Base-by-base conservation (phyloP, 2,797 vertebrate species). In the Sparus aurata region DNA sequence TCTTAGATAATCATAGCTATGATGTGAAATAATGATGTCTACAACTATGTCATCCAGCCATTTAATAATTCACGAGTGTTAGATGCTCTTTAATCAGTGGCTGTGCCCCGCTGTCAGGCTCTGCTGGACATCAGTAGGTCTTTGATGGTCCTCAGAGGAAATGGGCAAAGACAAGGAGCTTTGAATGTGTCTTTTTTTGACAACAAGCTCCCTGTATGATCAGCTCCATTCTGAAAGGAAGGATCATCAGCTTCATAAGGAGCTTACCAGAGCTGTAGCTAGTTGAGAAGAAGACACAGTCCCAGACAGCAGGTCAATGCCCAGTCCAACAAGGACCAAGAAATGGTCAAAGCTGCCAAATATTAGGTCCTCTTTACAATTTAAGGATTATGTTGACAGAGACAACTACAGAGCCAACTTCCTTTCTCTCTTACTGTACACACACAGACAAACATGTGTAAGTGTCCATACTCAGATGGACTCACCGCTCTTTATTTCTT, bases 81-180 rank as follows among this genome's bases (percentile, higher is more conserved):
- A 45, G 22, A 65, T 7, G 49, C 23, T 59, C 43, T 67, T 67
- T 76, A 50, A 50, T 75, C 45, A 71, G 57, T n/a, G 72, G 38
- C 46, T 6, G 8, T 34, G 25, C 9, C 58, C 65, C 27, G 61
- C 62, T 60, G 65, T 57, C 46, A 17, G 22, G 57, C 69, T 72
- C 63, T 18, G 54, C 72, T 59, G 73, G 80, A 77, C 74, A 58
- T 72, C 16, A 50, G 41, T 5, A 2, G 12, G 2, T 45, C 55
- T 83, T 75, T 73, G 54, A 85, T 55, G 61, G 43, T 53, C 13
- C 61, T 69, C 68, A 54, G 59, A 61, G 50, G 38, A 66, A 77
- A 72, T 13, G 46, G 20, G 10, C 22, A 57, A 68, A 38, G 30
- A 75, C 60, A 47, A 25, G 50, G 30, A n/a, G 20, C 73, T 65